Evolutionary conservation across 2,113 vertebrate species (phyloP).

Genomic region (Gallinago media): DNA sequence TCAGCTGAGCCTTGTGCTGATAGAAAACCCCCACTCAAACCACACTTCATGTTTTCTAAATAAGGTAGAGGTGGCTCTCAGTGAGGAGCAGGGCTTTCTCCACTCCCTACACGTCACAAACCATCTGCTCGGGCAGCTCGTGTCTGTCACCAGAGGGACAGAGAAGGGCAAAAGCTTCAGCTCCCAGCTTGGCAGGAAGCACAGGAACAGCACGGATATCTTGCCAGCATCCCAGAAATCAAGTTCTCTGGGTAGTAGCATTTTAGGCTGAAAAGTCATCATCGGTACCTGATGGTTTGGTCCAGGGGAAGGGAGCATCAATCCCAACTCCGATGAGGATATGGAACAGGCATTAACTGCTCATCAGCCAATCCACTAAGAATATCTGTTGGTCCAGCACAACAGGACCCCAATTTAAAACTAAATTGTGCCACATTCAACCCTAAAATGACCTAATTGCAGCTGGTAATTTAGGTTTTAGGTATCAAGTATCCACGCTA

Average conservation of each 20-base stretch:
- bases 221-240: background rate
- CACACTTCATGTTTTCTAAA: background rate
- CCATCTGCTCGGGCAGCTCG: background rate
- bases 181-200: fast-evolving
- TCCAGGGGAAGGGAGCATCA: background rate
- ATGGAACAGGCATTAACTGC: background rate
- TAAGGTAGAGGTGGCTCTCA: background rate
- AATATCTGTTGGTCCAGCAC: background rate
- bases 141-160: background rate
- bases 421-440: background rate
- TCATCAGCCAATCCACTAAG: background rate
- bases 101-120: background rate
- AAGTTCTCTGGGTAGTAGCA: background rate
- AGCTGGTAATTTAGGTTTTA: background rate
- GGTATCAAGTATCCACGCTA: background rate
- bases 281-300: background rate
- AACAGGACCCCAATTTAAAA: background rate
- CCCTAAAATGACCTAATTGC: background rate
- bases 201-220: background rate
- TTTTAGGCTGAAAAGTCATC: background rate
- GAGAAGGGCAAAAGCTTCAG: background rate
- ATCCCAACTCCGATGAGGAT: background rate
- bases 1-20: background rate
- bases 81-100: background rate
- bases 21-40: background rate